Evolutionary conservation across 1,140 invertebrate genomes (phyloP), one percentile per base, ranked within the genome.

Genomic region (Tenebrio molitor): DNA sequence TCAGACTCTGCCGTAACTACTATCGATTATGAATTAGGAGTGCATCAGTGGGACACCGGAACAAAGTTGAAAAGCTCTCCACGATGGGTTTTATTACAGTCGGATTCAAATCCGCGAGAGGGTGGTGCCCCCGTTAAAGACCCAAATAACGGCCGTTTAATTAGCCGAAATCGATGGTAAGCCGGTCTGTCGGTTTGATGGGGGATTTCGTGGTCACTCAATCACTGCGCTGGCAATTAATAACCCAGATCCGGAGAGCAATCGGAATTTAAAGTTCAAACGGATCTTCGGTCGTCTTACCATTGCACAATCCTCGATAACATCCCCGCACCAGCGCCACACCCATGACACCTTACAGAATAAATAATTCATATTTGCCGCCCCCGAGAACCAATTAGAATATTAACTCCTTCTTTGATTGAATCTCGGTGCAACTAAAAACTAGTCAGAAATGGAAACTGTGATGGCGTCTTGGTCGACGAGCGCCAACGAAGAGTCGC

Each of bases 361-460:
- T 58, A 33, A 58, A 58, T 58, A 29, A 58, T 58, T 58, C 50
- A 58, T 29, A 58, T 58, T 58, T 29, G 23, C n/a, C 15, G 1
- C 19, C n/a, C 44, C 44, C 44, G n/a, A n/a, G n/a, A n/a, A n/a
- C n/a, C n/a, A n/a, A 21, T 6, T 16, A 21, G 17, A 46, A 46
- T 14, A 46, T 17, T 46, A 46, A 50, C 23, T 50, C 17, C 4
- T 10, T 4, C 10, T 10, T 10, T 33, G 29, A 4, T 4, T 5
- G 10, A 33, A 10, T 33, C 10, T 33, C 4, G 4, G 29, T 50
- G 19, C 10, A 17, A 21, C 12, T 15, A 2, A 21, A 19, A 50
- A 50, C 44, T 50, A 50, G 44, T n/a, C 44, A 17, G 16, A 21
- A 21, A 50, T 50, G 16, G 44, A 50, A 17, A 19, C 16, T 50